A percentile compares a stretch with the other conserved stretches of the same genome.
Evolutionary conservation across 2,888 invertebrate species (phyloP).

Genomic region (Nomada flava): DNA sequence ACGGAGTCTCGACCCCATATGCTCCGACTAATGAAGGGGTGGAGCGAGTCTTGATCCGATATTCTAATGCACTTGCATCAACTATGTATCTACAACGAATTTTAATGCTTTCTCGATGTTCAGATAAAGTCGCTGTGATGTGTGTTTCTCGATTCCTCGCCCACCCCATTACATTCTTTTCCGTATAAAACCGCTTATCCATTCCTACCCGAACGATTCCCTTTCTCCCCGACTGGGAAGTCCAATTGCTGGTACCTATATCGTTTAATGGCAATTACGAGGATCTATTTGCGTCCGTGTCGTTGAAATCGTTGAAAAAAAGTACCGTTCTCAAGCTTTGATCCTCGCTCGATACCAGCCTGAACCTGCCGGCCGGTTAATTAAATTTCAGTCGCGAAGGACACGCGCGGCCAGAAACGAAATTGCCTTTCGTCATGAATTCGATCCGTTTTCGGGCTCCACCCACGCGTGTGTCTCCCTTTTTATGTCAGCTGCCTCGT

Average conservation of each 20-base stretch:
- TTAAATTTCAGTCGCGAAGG: conserved; percentile 42
- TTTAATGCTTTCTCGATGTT: too few relatives aligned
- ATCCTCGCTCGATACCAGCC: conserved; percentile 6
- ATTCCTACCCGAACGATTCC: conserved; percentile 7
- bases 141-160: background rate
- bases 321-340: background rate
- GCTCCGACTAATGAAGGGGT: too few relatives aligned
- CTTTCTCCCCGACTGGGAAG: background rate
- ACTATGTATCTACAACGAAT: too few relatives aligned
- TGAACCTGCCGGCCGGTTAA: conserved; percentile 9
- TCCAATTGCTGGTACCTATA: conserved; percentile 12
- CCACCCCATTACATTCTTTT: background rate
- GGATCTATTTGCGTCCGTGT: conserved; percentile 20
- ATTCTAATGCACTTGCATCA: too few relatives aligned
- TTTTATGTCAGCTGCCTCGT: background rate
- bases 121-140: too few relatives aligned
- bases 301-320: background rate
- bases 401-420: conserved; percentile 30
- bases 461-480: conserved; percentile 5
- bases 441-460: conserved; percentile 45
- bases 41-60: background rate
- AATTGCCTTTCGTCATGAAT: conserved; percentile 38
- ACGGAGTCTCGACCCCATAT: too few relatives aligned
- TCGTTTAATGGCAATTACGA: conserved; percentile 17
- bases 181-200: background rate